phyloP scores from a whole-genome alignment of 2,888 invertebrate species.

The Salpingus planirostris region DNA sequence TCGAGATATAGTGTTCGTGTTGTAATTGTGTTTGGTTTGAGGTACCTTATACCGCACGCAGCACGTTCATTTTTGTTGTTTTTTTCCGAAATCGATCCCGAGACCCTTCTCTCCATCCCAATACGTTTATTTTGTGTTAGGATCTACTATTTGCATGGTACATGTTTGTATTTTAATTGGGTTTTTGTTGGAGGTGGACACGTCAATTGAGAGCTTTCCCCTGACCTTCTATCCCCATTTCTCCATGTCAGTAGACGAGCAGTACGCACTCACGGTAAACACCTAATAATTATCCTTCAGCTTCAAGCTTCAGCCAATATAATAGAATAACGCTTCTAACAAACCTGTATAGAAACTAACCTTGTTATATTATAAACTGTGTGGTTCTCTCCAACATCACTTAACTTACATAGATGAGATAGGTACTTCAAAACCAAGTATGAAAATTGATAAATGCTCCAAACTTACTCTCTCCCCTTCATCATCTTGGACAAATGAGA shows the following conservation, averaged over 20 bases:
- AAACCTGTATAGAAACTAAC: constrained; percentile 1
- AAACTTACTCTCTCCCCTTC: no score
- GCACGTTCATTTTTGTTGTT: constrained; percentile 5
- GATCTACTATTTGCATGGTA: constrained; percentile 15
- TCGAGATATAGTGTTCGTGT: no score
- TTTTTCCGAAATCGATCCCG: constrained; percentile 5
- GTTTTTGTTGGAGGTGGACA: constrained; percentile 45
- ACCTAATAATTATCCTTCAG: constrained; percentile 8
- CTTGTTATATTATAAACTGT: no score
- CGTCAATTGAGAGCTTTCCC: constrained; percentile 48
- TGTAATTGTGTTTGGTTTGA: no score
- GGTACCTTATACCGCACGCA: constrained; percentile 5
- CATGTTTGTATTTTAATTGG: constrained; percentile 35
- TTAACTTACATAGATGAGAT: no score
- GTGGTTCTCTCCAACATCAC: no score
- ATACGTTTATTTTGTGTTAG: constrained; percentile 1
- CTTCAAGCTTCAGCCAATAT: background rate
- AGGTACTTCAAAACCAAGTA: no score
- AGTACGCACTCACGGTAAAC: constrained; percentile 43
- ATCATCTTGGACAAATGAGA: no score
- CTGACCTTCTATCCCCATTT: constrained; percentile 41
- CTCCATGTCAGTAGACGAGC: constrained; percentile 43
- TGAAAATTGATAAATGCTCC: no score
- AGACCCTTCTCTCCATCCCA: constrained; percentile 11
- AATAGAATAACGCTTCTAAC: constrained; percentile 1